Percentiles rank a stretch among this genome's conserved stretches.
Conservation (phyloP, 2,797 vertebrate genomes). For the Brotula barbata region DNA sequence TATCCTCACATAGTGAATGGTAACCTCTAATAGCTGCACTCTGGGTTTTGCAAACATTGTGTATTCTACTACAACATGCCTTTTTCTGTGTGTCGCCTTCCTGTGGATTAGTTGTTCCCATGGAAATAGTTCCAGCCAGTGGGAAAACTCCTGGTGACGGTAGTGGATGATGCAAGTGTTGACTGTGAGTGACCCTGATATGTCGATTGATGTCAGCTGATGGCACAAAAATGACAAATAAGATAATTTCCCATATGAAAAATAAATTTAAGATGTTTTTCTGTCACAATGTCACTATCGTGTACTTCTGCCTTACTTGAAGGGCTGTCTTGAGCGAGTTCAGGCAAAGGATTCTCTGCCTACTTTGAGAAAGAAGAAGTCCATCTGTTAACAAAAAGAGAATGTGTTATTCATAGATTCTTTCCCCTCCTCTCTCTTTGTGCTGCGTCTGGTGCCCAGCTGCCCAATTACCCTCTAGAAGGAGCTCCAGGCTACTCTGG, state of each 20-base stretch:
- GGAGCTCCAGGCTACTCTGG: slow-evolving; percentile 88
- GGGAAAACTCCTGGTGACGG: slow-evolving; percentile 96
- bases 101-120: slow-evolving; percentile 79
- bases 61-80: slow-evolving; percentile 52
- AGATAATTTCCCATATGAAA: not conserved
- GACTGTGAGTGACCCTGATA: slow-evolving; percentile 85
- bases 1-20: not conserved
- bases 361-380: slow-evolving; percentile 94
- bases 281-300: not conserved
- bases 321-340: slow-evolving; percentile 86
- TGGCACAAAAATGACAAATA: not conserved
- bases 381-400: slow-evolving; percentile 81
- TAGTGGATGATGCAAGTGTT: slow-evolving; percentile 98
- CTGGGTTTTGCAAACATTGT: not conserved
- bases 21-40: not conserved
- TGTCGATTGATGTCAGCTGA: slow-evolving; percentile 90
- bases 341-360: slow-evolving; percentile 95
- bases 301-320: slow-evolving; percentile 76
- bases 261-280: slow-evolving; percentile 1
- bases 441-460: slow-evolving; percentile 4
- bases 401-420: slow-evolving; percentile 23
- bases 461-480: slow-evolving; percentile 85
- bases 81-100: slow-evolving; percentile 75
- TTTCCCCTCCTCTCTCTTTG: not conserved
- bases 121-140: slow-evolving; percentile 90